phyloP scores from a whole-genome alignment of 2,888 invertebrate genomes.

The Apantesis nais region DNA sequence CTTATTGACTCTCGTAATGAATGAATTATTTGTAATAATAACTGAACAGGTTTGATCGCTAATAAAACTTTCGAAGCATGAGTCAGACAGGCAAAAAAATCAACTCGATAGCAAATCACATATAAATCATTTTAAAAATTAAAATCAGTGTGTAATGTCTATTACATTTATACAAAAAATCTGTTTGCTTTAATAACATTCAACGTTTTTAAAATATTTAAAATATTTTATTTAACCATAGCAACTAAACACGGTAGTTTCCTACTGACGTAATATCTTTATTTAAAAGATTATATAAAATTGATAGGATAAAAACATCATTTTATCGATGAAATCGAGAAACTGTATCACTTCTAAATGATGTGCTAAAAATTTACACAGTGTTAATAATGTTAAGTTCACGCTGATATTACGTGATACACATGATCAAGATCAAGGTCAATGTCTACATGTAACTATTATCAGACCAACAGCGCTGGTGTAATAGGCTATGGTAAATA shows the following conservation, averaged over 20 bases:
- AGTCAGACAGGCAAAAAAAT: background rate
- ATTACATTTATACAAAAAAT: background rate
- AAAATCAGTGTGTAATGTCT: background rate
- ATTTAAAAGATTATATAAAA: background rate
- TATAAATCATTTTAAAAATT: background rate
- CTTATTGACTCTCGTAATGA: background rate
- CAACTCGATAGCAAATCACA: background rate
- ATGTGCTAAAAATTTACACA: constrained; percentile 5
- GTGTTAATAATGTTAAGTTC: constrained; percentile 18
- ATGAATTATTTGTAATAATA: background rate
- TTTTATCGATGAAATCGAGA: background rate
- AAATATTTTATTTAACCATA: too few relatives aligned
- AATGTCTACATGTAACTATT: background rate
- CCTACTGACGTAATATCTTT: background rate
- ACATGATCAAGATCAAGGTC: constrained; percentile 37
- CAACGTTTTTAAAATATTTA: background rate
- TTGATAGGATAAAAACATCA: background rate
- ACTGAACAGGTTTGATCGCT: background rate
- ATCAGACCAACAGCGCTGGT: constrained; percentile 1
- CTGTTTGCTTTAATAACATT: background rate
- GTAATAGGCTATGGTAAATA: background rate
- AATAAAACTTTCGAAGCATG: background rate
- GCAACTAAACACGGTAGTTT: background rate
- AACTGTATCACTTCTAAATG: background rate
- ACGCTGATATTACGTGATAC: constrained; percentile 16